Evolutionary conservation across 1,140 invertebrate species (phyloP), one percentile per base, ranked within the genome.

Genomic region (Dendroctonus valens): DNA sequence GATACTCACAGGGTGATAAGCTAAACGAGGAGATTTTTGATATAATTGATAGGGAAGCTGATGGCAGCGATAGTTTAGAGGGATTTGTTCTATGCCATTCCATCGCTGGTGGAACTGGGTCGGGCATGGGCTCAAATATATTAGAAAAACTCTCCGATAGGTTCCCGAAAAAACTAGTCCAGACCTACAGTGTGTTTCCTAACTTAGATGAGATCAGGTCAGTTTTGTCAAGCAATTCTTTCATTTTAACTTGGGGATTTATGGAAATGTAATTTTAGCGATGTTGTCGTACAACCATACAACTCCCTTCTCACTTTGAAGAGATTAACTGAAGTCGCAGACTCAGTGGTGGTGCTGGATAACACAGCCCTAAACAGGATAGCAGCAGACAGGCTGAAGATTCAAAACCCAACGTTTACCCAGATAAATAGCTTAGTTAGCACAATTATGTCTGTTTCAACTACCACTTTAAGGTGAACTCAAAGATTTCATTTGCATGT

Each of bases 31-130:
- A 98, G 82, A 93, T 99, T 46, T 98, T 99, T 83, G 97, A 99
- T 81, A 99, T 99, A 61, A 92, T 99, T 63, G 97, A 99, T 79
- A 85, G 96, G 74, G 97, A 99, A 82, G 97, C 96, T 26, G 97
- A 99, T 82, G 96, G 96, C 41, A 97, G 94, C 82, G 97, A 99
- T 75, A 97, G 95, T 79, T 85, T 99, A 44, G 97, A 99, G 87
- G 97, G 97, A 12, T 99, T 99, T 84, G 93, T 98, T n/a, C 79
- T 99, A 11, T 99, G 96, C 74, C 97, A 99, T 81, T 99, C 96
- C 5, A 99, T 99, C 77, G 96, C 97, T 67, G 97, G 97, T 57
- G 97, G 97, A 52, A 99, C 97, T 8, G 97, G 97, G 1, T 99
- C 96, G 49, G 97, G 97, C 15, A 94, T 98, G 90, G 96, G 96